These are phyloP conservation scores for Aphodius granarius DNA, from an alignment of 2,888 invertebrate genomes.

Conservation along the genomic window DNA sequence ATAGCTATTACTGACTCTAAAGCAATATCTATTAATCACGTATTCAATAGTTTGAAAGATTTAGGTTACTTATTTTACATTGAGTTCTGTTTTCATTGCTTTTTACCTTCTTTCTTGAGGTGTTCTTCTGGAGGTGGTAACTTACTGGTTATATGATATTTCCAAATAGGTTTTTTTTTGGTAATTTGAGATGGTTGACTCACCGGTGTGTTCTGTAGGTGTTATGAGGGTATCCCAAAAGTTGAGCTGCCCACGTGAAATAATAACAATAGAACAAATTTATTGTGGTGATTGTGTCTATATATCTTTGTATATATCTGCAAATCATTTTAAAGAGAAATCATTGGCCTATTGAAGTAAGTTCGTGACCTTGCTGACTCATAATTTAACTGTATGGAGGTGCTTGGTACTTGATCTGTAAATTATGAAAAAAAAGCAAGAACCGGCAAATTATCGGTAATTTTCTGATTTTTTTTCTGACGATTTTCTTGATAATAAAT, in stretches of 20 bases:
- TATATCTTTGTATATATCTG: background rate
- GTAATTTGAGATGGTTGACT: background rate
- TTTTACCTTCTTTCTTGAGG: background rate
- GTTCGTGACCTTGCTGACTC: no score
- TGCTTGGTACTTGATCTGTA: no score
- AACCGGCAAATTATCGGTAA: no score
- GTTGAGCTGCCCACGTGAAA: background rate
- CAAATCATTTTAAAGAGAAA: background rate
- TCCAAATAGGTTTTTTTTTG: background rate
- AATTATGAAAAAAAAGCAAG: no score
- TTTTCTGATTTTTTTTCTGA: no score
- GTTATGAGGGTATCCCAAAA: background rate
- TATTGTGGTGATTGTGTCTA: background rate
- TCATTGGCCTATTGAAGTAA: no score
- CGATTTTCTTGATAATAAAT: no score
- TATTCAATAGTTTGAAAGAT: background rate
- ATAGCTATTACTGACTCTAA: background rate
- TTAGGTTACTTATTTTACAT: background rate
- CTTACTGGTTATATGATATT: background rate
- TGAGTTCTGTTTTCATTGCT: background rate
- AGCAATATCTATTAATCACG: background rate
- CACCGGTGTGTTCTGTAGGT: background rate
- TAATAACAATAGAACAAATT: background rate
- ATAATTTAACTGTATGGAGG: no score
- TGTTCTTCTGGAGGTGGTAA: background rate